Conservation (phyloP, 64 coral and sea anemone genomes). For the Pocillopora verrucosa region DNA sequence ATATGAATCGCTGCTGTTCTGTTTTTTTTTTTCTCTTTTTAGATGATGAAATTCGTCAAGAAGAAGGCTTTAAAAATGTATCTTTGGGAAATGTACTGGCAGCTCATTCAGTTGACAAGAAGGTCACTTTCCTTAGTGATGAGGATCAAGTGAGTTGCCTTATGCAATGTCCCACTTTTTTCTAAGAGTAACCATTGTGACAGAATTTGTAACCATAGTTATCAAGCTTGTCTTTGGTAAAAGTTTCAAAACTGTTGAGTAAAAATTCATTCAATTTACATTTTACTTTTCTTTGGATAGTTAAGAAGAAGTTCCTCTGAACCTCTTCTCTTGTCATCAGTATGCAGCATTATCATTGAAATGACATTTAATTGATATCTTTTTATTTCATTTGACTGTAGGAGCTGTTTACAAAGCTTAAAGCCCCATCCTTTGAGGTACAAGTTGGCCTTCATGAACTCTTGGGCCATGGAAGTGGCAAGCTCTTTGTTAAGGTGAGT, state of each 20-base stretch:
- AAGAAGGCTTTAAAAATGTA: conserved; percentile 96
- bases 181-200: not conserved
- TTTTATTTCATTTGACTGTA: conserved; percentile 33
- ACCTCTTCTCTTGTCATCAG: not conserved
- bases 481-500: conserved; percentile 82
- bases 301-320: no score
- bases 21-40: not conserved
- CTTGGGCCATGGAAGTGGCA: conserved; percentile 95
- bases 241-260: no score
- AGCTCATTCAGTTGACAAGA: conserved; percentile 79
- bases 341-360: no score
- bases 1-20: not conserved
- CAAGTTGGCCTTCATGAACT: conserved; percentile 98
- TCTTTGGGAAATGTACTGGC: conserved; percentile 92
- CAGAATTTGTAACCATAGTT: not conserved
- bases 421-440: conserved; percentile 92
- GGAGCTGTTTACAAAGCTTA: conserved; percentile 84
- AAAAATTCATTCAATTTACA: no score
- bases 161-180: not conserved
- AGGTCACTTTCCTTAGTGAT: conserved; percentile 78
- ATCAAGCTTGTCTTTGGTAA: no score
- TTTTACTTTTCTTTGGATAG: no score
- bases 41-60: conserved; percentile 98
- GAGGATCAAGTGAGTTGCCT: conserved; percentile 69
- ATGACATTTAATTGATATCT: not conserved